Evolutionary conservation across 2,797 vertebrate genomes (phyloP), one percentile per base, ranked within the genome.

Genomic region (Miichthys miiuy): DNA sequence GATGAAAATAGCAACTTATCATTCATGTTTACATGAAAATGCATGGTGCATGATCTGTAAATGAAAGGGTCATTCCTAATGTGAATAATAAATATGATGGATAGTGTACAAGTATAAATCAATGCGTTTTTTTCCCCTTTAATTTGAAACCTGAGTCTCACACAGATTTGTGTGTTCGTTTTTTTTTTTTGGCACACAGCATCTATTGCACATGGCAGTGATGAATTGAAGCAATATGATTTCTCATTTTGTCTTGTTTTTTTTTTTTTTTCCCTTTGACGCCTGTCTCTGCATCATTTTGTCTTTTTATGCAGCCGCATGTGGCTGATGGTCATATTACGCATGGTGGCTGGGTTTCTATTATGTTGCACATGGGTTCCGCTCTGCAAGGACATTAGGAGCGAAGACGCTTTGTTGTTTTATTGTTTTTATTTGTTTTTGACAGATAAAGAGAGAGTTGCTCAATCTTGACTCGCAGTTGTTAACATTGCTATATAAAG

Each of bases 291-390:
- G 62, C 83, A 86, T 91, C 75, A 81, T 84, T 80, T 79, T 77
- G 30, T 80, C 67, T 80, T 85, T 79, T 85, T 68, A 86, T 78
- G 80, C 82, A 79, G 84, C 86, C 46, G 72, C 86, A 79, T 89
- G 88, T 86, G 75, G 77, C 85, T 85, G 85, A 88, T 85, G 83
- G 79, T 87, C 68, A 68, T 80, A 89, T 90, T 91, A 88, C 90
- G 83, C 89, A 88, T 82, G 88, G 79, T 84, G 75, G 77, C 85
- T 86, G 79, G 61, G 68, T 84, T 90, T 75, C 74, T 83, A 77
- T 84, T 86, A 83, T 82, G 79, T 50, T 68, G 83, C 86, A 85
- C 89, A 83, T 85, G 81, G 80, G 77, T 72, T 44, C 85, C 8
- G 17, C 77, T 67, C 71, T 48, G 69, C 75, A 68, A 88, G 48